phyloP scores from a whole-genome alignment of 2,113 vertebrate genomes.

The Acanthisitta chloris region DNA sequence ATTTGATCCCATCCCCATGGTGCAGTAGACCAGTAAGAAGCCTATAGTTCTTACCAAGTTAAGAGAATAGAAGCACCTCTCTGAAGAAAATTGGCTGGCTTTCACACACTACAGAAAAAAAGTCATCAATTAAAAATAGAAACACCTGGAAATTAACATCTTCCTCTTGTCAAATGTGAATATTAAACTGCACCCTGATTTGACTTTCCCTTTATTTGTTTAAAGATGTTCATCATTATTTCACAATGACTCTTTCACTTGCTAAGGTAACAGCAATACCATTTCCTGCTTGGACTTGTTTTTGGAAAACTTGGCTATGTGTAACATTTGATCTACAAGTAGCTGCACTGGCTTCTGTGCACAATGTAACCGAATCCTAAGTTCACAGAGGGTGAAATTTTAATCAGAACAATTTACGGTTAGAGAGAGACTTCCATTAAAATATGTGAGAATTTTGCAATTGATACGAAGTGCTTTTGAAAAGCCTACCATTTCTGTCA shows the following conservation, averaged over 20 bases:
- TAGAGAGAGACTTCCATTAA: background rate
- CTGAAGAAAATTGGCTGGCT: constrained; percentile 48
- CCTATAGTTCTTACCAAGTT: background rate
- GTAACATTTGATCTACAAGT: background rate
- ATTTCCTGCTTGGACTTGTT: background rate
- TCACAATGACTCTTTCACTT: background rate
- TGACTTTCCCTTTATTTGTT: background rate
- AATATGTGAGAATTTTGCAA: background rate
- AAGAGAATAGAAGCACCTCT: constrained; percentile 27
- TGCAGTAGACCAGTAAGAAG: constrained; percentile 29
- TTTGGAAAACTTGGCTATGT: background rate
- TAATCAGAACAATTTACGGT: background rate
- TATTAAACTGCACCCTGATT: constrained; percentile 8
- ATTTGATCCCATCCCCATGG: constrained; percentile 45
- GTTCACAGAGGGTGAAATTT: background rate
- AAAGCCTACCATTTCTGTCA: background rate
- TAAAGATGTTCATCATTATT: background rate
- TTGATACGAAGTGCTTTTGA: background rate
- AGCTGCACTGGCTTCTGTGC: background rate
- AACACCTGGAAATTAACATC: constrained; percentile 34
- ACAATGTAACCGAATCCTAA: background rate
- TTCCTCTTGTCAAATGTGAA: background rate
- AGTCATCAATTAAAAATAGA: constrained; percentile 52
- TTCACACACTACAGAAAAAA: constrained; percentile 24
- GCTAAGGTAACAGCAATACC: background rate